Evolutionary conservation across 2,888 invertebrate genomes (phyloP), one percentile per base, ranked within the genome.

Genomic region (Cephus pulcher): DNA sequence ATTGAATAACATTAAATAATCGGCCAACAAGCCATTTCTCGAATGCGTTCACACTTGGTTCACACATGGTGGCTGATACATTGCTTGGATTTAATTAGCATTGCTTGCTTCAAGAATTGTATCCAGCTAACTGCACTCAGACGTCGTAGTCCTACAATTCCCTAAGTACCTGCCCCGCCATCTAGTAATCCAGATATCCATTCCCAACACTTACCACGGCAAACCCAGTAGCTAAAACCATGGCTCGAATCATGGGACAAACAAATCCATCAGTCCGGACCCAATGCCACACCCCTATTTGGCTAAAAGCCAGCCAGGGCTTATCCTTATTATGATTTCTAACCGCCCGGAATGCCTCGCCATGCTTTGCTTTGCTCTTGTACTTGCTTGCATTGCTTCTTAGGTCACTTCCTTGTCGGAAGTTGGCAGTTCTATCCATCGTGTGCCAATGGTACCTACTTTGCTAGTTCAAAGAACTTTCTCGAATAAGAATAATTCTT

Each of bases 221-320:
- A 23, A 56, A 56, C 9, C 56, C 56, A 56, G 23, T 56, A 23
- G 78, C 77, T 81, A 80, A 80, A 77, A 77, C 81, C 79, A 70
- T 73, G 75, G 75, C 76, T 78, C 76, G 79, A 80, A 83, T 82
- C 79, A 80, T 80, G 80, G 82, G 83, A 83, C 88, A 88, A 88
- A 88, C 87, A 88, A 86, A 88, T 88, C 86, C 87, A 88, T 88
- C 87, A 85, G 87, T 82, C 73, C 73, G 76, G 80, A 80, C 81
- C 71, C 30, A 32, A 71, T 32, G 71, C 30, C 73, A 37, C 37
- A 73, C 34, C 83, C 82, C 83, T 85, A 84, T 88, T 86, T 88
- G 88, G 88, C 88, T 86, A 83, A 87, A 86, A 87, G 88, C 88
- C 87, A 88, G 80, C 78, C 77, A 32, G 78, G 84, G 82, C 56